Base-by-base conservation (phyloP, 1,140 invertebrate species). In the Apis florea region DNA sequence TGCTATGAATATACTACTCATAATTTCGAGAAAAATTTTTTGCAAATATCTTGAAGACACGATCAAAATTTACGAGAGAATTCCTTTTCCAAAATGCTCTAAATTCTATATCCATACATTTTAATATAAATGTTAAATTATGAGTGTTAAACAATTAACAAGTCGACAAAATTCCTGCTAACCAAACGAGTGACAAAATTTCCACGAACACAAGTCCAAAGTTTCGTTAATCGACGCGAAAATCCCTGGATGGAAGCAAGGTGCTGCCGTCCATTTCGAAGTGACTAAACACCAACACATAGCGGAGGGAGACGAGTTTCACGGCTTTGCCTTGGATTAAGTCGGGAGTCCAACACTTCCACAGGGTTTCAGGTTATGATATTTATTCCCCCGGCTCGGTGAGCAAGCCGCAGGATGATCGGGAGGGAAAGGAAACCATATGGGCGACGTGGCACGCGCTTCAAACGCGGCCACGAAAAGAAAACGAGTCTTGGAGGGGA, bases 391-490 rank as follows among this genome's bases (percentile, higher is more conserved):
- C 54, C 9, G 85, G 76, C 68, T 69, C 64, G 78, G 66, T 64
- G 81, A 83, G 51, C 74, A 56, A 71, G 77, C 73, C 58, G 73
- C 47, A 76, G 77, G 56, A 73, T 59, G 85, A 77, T 82, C 71
- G 72, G 79, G 79, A 68, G 47, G 76, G 71, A 75, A 88, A 86
- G 79, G 77, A 87, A 84, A 83, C 88, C 91, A 91, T 90, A 90
- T 92, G 91, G 89, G 71, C 81, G 85, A 84, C 80, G 80, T 79
- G 83, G 82, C 82, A 87, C 79, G 85, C 73, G 79, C 77, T 90
- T 85, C 75, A 85, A 83, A 82, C 56, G 80, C 72, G 73, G 71
- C 77, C 83, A 64, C 56, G 59, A 54, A 58, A 47, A 80, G 79
- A 70, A 79, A 83, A 77, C 63, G 66, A 53, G 54, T 8, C 26